These are phyloP conservation scores for Acestrorhynchus altus DNA, from an alignment of 2,797 vertebrate species.

Conservation along the genomic window DNA sequence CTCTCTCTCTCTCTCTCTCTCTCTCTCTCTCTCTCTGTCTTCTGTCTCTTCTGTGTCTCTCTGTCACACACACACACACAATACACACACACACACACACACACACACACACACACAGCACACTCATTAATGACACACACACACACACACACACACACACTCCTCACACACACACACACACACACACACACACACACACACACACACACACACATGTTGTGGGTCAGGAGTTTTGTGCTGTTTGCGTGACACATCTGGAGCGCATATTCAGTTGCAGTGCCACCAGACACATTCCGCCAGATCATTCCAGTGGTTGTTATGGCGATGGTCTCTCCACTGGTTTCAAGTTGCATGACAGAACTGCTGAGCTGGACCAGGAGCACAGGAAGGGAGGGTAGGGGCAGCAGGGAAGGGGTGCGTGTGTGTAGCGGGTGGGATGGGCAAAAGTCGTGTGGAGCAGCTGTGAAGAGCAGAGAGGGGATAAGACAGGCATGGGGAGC, in stretches of 20 bases:
- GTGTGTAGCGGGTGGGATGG: not conserved
- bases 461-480: not conserved
- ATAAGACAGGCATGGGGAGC: no score
- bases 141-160: not conserved
- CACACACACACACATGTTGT: slow-evolving; percentile 83
- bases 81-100: no score
- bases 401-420: not conserved
- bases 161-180: slow-evolving; percentile 70
- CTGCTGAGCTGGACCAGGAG: slow-evolving; percentile 88
- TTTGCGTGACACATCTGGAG: slow-evolving; percentile 99
- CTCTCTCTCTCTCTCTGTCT: slow-evolving; percentile 59
- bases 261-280: slow-evolving; percentile 97
- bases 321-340: slow-evolving; percentile 93
- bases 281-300: slow-evolving; percentile 95
- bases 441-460: slow-evolving; percentile 12
- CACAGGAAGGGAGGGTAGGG: slow-evolving; percentile 58
- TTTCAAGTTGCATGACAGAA: slow-evolving; percentile 99
- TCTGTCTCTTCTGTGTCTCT: not conserved
- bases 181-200: not conserved
- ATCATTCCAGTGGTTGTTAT: slow-evolving; percentile 93
- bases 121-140: no score
- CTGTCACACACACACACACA: no score
- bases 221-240: slow-evolving; percentile 99
- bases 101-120: slow-evolving; percentile 70
- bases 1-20: slow-evolving; percentile 40